phyloP scores from a whole-genome alignment of 2,113 vertebrate species.

The Pelmatolapia mariae region DNA sequence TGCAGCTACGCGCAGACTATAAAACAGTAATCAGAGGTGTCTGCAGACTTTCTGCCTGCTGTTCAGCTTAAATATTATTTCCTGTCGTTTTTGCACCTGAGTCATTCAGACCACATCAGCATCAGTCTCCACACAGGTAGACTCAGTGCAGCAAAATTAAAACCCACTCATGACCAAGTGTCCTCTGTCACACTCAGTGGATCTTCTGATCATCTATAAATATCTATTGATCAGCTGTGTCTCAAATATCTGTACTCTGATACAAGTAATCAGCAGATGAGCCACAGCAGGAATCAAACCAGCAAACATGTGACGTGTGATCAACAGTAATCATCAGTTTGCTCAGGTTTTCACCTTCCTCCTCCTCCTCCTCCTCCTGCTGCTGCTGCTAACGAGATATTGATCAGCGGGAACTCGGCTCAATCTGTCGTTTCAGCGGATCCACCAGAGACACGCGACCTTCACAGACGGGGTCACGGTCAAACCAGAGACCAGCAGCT shows the following conservation, averaged over 20 bases:
- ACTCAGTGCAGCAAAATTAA: neutral
- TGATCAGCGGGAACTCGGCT: neutral
- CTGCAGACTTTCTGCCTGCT: neutral
- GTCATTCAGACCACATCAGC: neutral
- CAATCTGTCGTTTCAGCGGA: neutral
- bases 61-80: neutral
- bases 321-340: neutral
- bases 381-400: neutral
- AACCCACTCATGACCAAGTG: neutral
- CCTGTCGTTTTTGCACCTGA: neutral
- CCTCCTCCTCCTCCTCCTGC: neutral
- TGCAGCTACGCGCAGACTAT: neutral
- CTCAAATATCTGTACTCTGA: neutral
- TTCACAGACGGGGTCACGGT: neutral
- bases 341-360: neutral
- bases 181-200: neutral
- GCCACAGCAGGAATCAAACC: neutral
- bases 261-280: fast-evolving
- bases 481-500: neutral
- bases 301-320: neutral
- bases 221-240: neutral
- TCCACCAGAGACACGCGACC: neutral
- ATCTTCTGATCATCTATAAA: neutral
- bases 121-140: neutral
- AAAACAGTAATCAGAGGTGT: fast-evolving